These are phyloP conservation scores for Achatina immaculata DNA, from an alignment of 1,140 invertebrate genomes.

Conservation along the genomic window DNA sequence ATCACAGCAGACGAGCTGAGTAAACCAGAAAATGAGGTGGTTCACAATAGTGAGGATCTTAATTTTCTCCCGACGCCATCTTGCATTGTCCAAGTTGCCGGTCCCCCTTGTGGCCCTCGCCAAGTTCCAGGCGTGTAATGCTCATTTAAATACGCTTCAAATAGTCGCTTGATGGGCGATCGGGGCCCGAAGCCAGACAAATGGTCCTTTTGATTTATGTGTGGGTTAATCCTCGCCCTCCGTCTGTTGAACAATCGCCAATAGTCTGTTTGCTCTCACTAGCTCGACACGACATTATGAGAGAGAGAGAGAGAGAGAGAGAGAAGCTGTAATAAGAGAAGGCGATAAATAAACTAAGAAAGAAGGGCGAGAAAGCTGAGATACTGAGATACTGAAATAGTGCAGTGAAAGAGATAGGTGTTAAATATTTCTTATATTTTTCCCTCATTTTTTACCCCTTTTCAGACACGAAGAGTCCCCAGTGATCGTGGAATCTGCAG, in stretches of 20 bases:
- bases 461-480: too few relatives aligned
- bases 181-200: constrained; percentile 21
- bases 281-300: background rate
- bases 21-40: constrained; percentile 21
- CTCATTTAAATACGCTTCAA: constrained; percentile 37
- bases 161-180: constrained; percentile 33
- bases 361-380: constrained; percentile 26
- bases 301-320: constrained; percentile 16
- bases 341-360: constrained; percentile 9
- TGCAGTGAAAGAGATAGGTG: too few relatives aligned
- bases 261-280: background rate
- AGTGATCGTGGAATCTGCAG: too few relatives aligned
- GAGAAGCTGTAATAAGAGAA: background rate
- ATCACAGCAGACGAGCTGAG: background rate
- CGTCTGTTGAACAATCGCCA: background rate
- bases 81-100: background rate
- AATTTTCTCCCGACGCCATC: background rate
- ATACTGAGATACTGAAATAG: constrained; percentile 12
- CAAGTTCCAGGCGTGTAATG: constrained; percentile 26
- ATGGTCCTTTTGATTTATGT: constrained; percentile 39
- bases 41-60: background rate
- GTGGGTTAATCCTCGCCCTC: constrained; percentile 6
- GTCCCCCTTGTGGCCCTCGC: background rate
- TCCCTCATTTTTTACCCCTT: too few relatives aligned
- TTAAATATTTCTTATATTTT: too few relatives aligned